Evolutionary conservation across 2,888 invertebrate genomes (phyloP), one percentile per base, ranked within the genome.

Genomic region (Bombyx huttoni): DNA sequence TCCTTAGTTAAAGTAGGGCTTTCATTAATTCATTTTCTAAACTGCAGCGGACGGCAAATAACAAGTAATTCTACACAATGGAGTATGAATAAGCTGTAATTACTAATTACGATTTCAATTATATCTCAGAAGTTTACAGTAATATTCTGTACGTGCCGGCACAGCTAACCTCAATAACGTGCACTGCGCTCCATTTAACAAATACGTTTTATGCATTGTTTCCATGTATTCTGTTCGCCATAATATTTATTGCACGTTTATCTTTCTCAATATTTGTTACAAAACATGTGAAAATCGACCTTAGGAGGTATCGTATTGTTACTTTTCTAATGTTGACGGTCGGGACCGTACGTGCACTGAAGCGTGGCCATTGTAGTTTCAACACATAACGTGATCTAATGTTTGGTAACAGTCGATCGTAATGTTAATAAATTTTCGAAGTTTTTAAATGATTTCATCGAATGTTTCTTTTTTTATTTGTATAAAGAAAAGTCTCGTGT

Each of bases 381-480:
- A 63, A 61, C 70, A 76, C 55, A 53, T 56, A 59, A 70, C 70
- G 75, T 75, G 75, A 69, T 73, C 63, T 60, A 60, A 65, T 52
- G 58, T 70, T 70, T 69, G 58, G 69, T 64, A 75, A 75, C 54
- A 55, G 13, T 46, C 45, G 48, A 52, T 53, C 50, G 54, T 55
- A 56, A 54, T 49, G 49, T 57, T 49, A 51, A 55, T 54, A 57
- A 60, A 62, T 63, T 67, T 65, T 61, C 55, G 56, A 62, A 55
- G 56, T 58, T 57, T 52, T 60, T 51, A n/a, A n/a, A n/a, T n/a
- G n/a, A n/a, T n/a, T n/a, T n/a, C n/a, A n/a, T n/a, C n/a, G 24
- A 24, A 24, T 24, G 24, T 2, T 24, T 24, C 2, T 24, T 24
- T 24, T 24, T 24, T 24, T 24, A 24, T 24, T 24, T 24, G 2